phyloP scores from a whole-genome alignment of 2,113 vertebrate genomes.

The Daphoenositta chrysoptera region DNA sequence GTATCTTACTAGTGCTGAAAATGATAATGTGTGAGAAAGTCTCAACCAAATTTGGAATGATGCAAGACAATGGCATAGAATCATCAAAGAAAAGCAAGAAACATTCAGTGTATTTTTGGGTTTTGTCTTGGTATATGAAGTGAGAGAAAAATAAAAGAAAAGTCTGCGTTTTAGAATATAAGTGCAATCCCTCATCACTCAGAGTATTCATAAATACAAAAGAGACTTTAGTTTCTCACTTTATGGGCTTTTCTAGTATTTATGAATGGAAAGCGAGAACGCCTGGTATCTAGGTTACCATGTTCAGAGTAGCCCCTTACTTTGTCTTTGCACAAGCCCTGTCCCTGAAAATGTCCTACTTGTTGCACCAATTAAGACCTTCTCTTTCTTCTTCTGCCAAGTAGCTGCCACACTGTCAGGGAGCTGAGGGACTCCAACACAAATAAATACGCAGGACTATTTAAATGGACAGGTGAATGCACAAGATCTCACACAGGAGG shows the following conservation, averaged over 20 bases:
- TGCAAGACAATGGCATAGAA: not conserved
- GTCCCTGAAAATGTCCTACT: not conserved
- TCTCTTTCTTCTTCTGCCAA: conserved; percentile 16
- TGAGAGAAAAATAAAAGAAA: not conserved
- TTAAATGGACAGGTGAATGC: not conserved
- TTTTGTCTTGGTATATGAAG: not conserved
- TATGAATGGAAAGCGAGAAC: not conserved
- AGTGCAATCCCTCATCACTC: not conserved
- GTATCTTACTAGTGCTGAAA: not conserved
- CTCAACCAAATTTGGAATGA: not conserved
- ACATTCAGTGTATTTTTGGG: not conserved
- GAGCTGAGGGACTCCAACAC: not conserved
- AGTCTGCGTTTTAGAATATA: not conserved
- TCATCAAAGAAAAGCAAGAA: not conserved
- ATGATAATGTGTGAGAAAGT: not conserved
- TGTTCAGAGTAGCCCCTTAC: not conserved
- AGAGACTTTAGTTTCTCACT: not conserved
- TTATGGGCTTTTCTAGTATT: not conserved
- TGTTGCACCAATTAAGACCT: not conserved
- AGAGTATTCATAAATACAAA: not conserved
- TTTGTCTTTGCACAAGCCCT: not conserved
- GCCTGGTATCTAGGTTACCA: not conserved
- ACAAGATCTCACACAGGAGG: not conserved
- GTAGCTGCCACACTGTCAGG: not conserved
- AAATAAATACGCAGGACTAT: not conserved